A percentile compares a stretch with the other conserved stretches of the same genome.
Conservation (phyloP, 2,797 vertebrate genomes). For the Lacerta viridis region DNA sequence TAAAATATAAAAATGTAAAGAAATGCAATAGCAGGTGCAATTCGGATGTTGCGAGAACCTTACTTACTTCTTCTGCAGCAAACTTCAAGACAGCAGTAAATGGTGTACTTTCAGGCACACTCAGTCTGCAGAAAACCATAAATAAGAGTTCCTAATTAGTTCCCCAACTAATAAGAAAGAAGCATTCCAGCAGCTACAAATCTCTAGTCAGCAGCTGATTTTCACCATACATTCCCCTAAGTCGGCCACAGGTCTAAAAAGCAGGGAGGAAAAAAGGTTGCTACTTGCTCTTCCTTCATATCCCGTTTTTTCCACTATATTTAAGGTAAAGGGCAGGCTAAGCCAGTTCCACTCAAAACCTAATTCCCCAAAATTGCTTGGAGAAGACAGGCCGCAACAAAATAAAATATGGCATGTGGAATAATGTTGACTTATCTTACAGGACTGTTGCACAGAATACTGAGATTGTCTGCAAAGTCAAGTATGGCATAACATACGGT, state of each 20-base stretch:
- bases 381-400: neutral
- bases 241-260: neutral
- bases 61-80: conserved; percentile 96
- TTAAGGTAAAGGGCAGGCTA: too few species aligned
- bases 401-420: too few species aligned
- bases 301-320: neutral
- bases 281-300: neutral
- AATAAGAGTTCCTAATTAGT: rapidly evolving
- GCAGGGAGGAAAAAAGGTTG: neutral
- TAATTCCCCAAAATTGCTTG: neutral
- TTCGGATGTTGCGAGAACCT: neutral
- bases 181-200: neutral
- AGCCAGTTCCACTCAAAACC: neutral
- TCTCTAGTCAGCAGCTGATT: neutral
- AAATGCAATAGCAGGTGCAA: neutral
- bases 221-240: neutral
- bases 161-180: neutral
- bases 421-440: too few species aligned
- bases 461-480: too few species aligned
- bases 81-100: conserved; percentile 98
- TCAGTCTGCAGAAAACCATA: conserved; percentile 84
- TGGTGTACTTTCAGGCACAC: conserved; percentile 95
- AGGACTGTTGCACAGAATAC: too few species aligned
- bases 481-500: too few species aligned
- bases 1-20: neutral